Evolutionary conservation across 2,113 vertebrate species (phyloP), one percentile per base, ranked within the genome.

Genomic region (Amblyornis subalaris): DNA sequence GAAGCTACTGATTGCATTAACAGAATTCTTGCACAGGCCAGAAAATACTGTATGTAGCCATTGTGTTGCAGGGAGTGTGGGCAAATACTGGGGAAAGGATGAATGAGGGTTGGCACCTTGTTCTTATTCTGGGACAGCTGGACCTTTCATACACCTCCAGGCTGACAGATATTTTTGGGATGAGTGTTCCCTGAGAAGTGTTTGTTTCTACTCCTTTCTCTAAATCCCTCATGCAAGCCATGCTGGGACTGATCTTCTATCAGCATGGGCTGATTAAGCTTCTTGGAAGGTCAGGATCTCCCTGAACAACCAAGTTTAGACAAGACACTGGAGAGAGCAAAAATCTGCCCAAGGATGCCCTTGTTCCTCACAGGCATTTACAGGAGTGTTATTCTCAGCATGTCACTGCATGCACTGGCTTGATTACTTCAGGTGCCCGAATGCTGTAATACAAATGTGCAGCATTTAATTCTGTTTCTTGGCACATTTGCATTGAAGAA

Each of bases 391-490:
- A 44, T 64, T 71, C 31, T 26, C 42, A 58, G 21, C 28, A 5
- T 66, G 33, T 57, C 45, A 9, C 21, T 36, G 28, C 22, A 13
- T 33, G 35, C 29, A 21, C 51, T 65, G 81, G 7, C 29, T 40
- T 70, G 76, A 73, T 93, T 69, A 40, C 57, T 75, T 93, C 36
- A 85, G 79, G 29, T 92, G 45, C n/a, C 67, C 51, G 74, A 54
- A 47, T 88, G 70, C 88, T 44, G 10, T 81, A 82, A 92, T 62
- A 85, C 23, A 73, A 90, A 90, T 29, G 45, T 55, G 80, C 75
- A 64, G 31, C 15, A 66, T 70, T 93, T 48, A 86, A 83, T 94
- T 96, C 95, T 64, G 48, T 82, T 89, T 75, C 83, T 93, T 84
- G 54, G 69, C 48, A 60, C 18, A 12, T 89, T 85, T 91, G 35